Base-by-base conservation (phyloP, 2,113 vertebrate species). In the Scatophagus argus region DNA sequence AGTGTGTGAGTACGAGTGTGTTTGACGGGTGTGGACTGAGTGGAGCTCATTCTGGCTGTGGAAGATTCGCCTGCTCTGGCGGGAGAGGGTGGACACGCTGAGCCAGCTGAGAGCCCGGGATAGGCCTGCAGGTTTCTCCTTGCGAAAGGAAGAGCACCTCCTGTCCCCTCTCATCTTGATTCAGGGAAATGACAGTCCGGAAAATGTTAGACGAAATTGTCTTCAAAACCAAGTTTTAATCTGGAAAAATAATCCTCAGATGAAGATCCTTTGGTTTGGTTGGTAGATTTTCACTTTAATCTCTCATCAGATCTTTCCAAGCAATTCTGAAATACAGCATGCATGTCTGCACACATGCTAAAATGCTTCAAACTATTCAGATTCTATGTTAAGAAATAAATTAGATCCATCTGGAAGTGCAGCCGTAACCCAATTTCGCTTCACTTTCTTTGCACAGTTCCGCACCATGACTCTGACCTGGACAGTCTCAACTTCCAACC, bases 61-160 rank as follows among this genome's bases (percentile, higher is more conserved):
- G 82, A 98, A 99, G 71, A 98, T 88, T 81, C 95, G 96, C 82
- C 96, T 95, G 90, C 95, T 97, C 90, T 96, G 96, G 84, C 92
- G 95, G 72, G 97, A 96, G 59, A 99, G 94, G 56, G 96, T 95
- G 71, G 97, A 96, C 90, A 98, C 94, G 89, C 93, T 97, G 89
- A 99, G 96, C 97, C 97, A 99, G 93, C 97, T 98, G 71, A 97
- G 94, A 74, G 97, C 96, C 19, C 95, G 96, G 3, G 96, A 95
- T 80, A 99, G 71, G 10, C 86, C 94, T n/a, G 94, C 93, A 0
- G 95, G 78, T 69, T 95, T 96, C 83, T 96, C 93, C 91, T 92
- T 94, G 82, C 93, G 94, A 88, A 96, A 95, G 74, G 96, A 95
- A 49, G 94, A 93, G 0, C 96, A 95, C 69, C 92, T 93, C 74